Base-by-base conservation (phyloP, 2,888 invertebrate genomes). In the Alsophila aescularia region DNA sequence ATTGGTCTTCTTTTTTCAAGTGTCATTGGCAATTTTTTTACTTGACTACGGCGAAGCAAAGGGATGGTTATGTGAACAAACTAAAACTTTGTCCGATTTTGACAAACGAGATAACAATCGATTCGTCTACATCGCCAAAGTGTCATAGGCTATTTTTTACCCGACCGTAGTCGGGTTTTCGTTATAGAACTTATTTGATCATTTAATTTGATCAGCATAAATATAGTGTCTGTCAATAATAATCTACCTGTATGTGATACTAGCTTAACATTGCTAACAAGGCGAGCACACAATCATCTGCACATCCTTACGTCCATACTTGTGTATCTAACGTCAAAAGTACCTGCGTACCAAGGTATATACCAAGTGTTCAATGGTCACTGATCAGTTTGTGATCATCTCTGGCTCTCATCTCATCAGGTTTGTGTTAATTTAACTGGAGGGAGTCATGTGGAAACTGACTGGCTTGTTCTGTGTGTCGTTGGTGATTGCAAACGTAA, bases 401-500 rank as follows among this genome's bases (percentile, higher is more conserved):
- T 61, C 47, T 1, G 18, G 44, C 45, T 39, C n/a, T n/a, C n/a
- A n/a, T n/a, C n/a, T 39, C 37, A 39, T 34, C 31, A 43, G 56
- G 48, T 39, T 27, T 13, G 5, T 8, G 18, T 42, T 15, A 34
- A 27, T 29, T 29, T 5, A 10, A 7, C 9, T 31, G n/a, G 27
- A 24, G 12, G 8, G 36, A 39, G 29, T 40, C 43, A 69, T 70
- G 72, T 73, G 64, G 64, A 70, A 58, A 66, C 32, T 54, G 49
- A 24, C 7, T 18, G 44, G 60, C 31, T 48, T 72, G 24, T 58
- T 72, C 6, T 79, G 73, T 69, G 67, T 60, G 3, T 21, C 71
- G 2, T 47, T 73, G 13, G 60, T 69, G 24, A 49, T 70, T 57
- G 60, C 66, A 42, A 48, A 75, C 44, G 81, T 81, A 59, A 75